Percentiles rank a stretch among this genome's conserved stretches.
These are phyloP conservation scores for Aphyosemion australe DNA, from an alignment of 2,113 vertebrate genomes.

Conservation along the genomic window DNA sequence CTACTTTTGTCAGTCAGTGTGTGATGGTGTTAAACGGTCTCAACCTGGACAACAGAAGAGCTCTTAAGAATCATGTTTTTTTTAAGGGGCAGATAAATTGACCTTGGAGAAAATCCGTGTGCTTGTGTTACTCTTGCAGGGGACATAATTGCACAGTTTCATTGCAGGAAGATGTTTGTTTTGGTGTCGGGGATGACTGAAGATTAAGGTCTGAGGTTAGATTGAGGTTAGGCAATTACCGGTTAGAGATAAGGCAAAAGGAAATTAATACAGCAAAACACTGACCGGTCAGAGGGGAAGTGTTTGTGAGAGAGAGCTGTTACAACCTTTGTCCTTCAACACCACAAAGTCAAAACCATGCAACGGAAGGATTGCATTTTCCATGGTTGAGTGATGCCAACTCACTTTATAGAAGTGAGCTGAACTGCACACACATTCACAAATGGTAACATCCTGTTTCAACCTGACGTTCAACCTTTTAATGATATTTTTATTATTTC, in stretches of 20 bases:
- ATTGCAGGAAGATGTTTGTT: background rate
- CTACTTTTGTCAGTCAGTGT: slow-evolving; percentile 12
- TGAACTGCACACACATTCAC: slow-evolving; percentile 9
- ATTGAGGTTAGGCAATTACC: slow-evolving; percentile 4
- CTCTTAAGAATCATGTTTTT: slow-evolving; percentile 47
- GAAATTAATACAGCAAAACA: background rate
- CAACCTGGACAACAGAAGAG: slow-evolving; percentile 26
- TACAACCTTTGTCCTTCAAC: slow-evolving; percentile 34
- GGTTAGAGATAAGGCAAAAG: background rate
- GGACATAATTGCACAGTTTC: slow-evolving; percentile 5
- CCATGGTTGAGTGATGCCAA: slow-evolving; percentile 23
- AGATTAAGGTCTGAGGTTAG: background rate
- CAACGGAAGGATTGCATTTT: slow-evolving; percentile 34
- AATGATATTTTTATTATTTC: background rate
- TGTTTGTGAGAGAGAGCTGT: slow-evolving; percentile 18
- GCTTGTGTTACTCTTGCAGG: background rate
- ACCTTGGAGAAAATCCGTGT: slow-evolving; percentile 6
- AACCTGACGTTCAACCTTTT: background rate
- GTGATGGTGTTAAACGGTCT: slow-evolving; percentile 13
- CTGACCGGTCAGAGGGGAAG: background rate
- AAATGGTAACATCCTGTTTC: background rate
- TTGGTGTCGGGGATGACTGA: background rate
- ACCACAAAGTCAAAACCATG: slow-evolving; percentile 27
- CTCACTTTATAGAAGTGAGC: slow-evolving; percentile 20
- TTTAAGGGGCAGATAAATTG: slow-evolving; percentile 28